Percentiles rank a stretch among this genome's conserved stretches.
Conservation (phyloP, 1,140 invertebrate genomes). For the Stratiolaelaps scimitus region DNA sequence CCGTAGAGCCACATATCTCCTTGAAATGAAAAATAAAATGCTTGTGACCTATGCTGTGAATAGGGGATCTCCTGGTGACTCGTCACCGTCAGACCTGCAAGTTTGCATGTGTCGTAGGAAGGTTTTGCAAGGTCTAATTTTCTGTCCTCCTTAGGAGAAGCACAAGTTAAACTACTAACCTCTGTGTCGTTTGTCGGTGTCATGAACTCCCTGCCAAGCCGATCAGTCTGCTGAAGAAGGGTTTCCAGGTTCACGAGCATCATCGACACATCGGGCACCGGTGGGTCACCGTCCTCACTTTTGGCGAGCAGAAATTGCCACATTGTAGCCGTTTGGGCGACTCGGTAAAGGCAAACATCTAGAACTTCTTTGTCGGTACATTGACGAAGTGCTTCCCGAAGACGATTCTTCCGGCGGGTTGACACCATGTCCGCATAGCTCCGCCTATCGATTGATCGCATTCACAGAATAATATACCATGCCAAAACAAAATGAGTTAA, state of each 20-base stretch:
- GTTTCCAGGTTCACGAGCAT: conserved; percentile 40
- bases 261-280: conserved; percentile 37
- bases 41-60: background rate
- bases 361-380: conserved; percentile 43
- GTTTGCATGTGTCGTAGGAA: no score
- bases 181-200: conserved; percentile 31
- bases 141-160: background rate
- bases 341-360: conserved; percentile 43
- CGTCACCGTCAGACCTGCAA: no score
- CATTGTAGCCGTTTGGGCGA: conserved; percentile 40
- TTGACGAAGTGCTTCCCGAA: conserved; percentile 34
- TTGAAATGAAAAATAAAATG: background rate
- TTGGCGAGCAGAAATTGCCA: conserved; percentile 46
- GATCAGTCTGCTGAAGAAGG: conserved; percentile 39
- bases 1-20: no score
- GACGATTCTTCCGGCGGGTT: conserved; percentile 4
- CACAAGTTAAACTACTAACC: background rate
- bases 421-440: conserved; percentile 22
- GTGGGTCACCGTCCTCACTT: conserved; percentile 38
- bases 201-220: conserved; percentile 39
- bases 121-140: no score
- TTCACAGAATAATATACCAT: no score
- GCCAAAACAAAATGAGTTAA: no score
- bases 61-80: no score
- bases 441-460: background rate